Evolutionary conservation across 2,113 vertebrate species (phyloP).

Genomic region (Peromyscus californicus): DNA sequence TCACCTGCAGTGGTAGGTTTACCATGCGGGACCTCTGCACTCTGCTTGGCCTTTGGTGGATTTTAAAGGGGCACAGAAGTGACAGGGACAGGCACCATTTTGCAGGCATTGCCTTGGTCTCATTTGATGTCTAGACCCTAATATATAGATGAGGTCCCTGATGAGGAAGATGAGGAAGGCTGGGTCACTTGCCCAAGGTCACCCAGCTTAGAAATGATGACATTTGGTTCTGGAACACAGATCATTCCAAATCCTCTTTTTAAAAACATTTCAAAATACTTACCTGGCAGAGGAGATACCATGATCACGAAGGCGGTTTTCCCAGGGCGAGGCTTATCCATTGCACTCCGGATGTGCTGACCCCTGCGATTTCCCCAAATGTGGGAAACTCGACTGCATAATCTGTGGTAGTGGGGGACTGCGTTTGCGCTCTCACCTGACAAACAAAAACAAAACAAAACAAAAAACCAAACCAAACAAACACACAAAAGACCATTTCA

Average conservation of each 20-base stretch:
- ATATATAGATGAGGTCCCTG: constrained; percentile 23
- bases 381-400: too few relatives aligned
- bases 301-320: too few relatives aligned
- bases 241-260: neutral
- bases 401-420: too few relatives aligned
- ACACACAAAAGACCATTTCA: too few relatives aligned
- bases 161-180: neutral
- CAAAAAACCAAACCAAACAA: too few relatives aligned
- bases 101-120: neutral
- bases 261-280: neutral
- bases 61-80: too few relatives aligned
- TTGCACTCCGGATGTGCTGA: too few relatives aligned
- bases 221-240: constrained; percentile 19
- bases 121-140: neutral
- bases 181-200: neutral
- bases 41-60: neutral
- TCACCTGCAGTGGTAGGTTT: constrained; percentile 92
- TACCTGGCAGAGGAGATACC: too few relatives aligned
- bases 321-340: too few relatives aligned
- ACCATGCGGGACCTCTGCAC: neutral
- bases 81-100: neutral
- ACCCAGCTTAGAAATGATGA: neutral
- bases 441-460: too few relatives aligned
- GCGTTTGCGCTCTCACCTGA: too few relatives aligned
- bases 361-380: too few relatives aligned